Conservation (phyloP, 2,888 invertebrate species). For the Leucophenga maculata region DNA sequence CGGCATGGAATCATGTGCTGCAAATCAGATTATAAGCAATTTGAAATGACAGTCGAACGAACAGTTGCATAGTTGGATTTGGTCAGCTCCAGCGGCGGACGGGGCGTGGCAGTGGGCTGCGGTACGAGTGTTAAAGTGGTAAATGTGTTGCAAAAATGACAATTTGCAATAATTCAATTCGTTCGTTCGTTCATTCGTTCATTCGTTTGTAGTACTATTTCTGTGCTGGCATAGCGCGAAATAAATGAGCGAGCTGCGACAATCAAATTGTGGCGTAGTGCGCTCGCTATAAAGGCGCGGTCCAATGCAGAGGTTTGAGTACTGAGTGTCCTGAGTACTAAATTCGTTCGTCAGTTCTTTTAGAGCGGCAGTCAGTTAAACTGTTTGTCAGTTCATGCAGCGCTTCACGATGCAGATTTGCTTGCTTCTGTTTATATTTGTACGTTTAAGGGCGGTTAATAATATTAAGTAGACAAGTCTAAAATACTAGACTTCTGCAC, state of each 20-base stretch:
- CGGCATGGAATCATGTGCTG: conserved; percentile 15
- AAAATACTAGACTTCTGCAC: no score
- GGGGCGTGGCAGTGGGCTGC: conserved; percentile 12
- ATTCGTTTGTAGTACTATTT: not conserved
- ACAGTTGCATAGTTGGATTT: conserved; percentile 21
- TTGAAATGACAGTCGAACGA: conserved; percentile 25
- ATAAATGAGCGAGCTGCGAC: conserved; percentile 11
- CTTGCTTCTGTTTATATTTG: no score
- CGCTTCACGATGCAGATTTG: no score
- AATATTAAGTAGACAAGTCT: no score
- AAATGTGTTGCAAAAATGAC: conserved; percentile 51
- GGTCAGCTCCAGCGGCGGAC: conserved; percentile 6
- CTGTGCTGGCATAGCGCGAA: conserved; percentile 4
- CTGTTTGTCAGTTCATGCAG: not conserved
- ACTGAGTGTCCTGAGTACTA: not conserved
- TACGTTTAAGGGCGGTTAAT: no score
- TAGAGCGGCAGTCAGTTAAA: not conserved
- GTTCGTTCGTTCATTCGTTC: conserved; percentile 25
- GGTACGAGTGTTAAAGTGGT: conserved; percentile 26
- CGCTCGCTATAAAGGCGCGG: not conserved
- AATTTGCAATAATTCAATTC: conserved; percentile 52
- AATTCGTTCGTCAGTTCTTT: not conserved
- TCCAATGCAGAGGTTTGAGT: not conserved
- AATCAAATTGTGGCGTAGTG: not conserved
- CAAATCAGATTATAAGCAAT: conserved; percentile 34